Conservation (phyloP, 1,140 invertebrate species). For the Lerema accius region DNA sequence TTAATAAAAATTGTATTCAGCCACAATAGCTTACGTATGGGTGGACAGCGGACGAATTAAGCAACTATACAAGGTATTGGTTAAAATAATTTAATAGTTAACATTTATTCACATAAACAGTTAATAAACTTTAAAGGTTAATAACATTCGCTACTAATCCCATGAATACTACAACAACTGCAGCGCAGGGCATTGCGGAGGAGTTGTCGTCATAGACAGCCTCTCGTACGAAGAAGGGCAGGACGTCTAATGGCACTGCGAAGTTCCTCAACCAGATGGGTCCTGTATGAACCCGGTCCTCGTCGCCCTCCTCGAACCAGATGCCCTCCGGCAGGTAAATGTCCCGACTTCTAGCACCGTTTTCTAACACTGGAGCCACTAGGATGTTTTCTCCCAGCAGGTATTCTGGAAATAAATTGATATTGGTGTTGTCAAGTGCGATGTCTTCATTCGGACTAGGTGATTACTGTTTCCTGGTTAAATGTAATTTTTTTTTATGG, state of each 20-base stretch:
- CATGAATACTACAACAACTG: constrained; percentile 42
- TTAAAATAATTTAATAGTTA: no score
- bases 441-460: no score
- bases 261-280: constrained; percentile 87
- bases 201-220: constrained; percentile 22
- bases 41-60: no score
- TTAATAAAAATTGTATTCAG: no score
- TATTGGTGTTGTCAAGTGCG: no score
- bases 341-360: constrained; percentile 86
- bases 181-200: constrained; percentile 15
- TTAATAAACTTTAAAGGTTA: constrained; percentile 11
- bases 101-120: no score
- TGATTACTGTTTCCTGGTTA: no score
- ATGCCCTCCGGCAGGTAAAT: constrained; percentile 90
- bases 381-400: constrained; percentile 92
- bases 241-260: constrained; percentile 84
- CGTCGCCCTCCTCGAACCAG: constrained; percentile 85
- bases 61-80: no score
- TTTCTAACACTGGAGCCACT: constrained; percentile 91
- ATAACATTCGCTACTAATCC: constrained; percentile 35
- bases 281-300: constrained; percentile 79
- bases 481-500: no score
- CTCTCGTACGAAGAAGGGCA: constrained; percentile 85
- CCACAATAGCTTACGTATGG: no score
- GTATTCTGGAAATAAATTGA: constrained; percentile 88